Conservation (phyloP, 1,140 invertebrate genomes). For the Neodiprion virginianus region DNA sequence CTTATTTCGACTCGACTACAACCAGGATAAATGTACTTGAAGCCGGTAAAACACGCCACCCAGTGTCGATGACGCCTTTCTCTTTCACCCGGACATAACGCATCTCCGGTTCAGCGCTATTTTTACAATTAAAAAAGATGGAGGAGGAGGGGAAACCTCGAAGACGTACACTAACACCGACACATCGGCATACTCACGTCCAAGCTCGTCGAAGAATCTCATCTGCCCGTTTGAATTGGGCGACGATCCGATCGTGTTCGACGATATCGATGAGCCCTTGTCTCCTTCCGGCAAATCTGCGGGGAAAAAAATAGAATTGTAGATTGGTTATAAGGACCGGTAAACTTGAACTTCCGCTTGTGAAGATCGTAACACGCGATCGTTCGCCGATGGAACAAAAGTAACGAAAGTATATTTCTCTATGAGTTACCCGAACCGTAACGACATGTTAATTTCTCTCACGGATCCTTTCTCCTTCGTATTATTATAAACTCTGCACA, state of each 20-base stretch:
- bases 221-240: slow-evolving; percentile 42
- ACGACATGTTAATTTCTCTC: neutral
- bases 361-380: neutral
- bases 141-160: no score
- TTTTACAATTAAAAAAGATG: no score
- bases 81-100: slow-evolving; percentile 29
- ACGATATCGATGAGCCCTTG: neutral
- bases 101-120: slow-evolving; percentile 27
- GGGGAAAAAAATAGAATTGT: neutral
- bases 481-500: no score
- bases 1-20: no score
- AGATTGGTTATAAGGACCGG: neutral
- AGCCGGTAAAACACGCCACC: no score
- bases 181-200: slow-evolving; percentile 60
- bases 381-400: neutral
- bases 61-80: slow-evolving; percentile 23
- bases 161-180: neutral
- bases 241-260: neutral
- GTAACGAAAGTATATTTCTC: neutral
- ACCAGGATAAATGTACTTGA: no score
- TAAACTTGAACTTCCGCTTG: neutral
- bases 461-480: neutral
- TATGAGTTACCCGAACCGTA: neutral
- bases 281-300: neutral
- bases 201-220: slow-evolving; percentile 66